Evolutionary conservation across 2,113 vertebrate genomes (phyloP), one percentile per base, ranked within the genome.

Genomic region (Alosa alosa): DNA sequence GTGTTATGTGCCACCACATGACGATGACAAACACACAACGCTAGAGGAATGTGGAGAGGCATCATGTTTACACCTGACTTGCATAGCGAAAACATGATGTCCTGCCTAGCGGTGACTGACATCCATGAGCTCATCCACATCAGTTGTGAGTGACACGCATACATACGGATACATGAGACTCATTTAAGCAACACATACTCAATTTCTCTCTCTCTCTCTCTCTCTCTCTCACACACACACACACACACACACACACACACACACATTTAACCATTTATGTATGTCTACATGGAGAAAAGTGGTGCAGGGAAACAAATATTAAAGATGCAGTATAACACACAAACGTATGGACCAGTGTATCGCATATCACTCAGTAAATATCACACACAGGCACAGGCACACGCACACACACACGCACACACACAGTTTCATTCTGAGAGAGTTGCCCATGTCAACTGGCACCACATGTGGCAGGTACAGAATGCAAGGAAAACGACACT

Each of bases 391-490:
- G 85, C 72, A 72, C 46, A 57, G 39, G 82, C 39, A 82, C 15
- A n/a, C 17, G 22, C 82, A 84, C 10, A 46, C 6, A 83, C 11
- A 86, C 55, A 81, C 68, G 52, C 64, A 39, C 49, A 83, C 10
- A 55, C 17, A 47, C 10, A 44, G 2, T 44, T 44, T 31, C 31
- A 31, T 31, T 31, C 31, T 31, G 31, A 31, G 31, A 31, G 31
- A 31, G 41, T 44, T 44, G 41, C 41, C 41, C 41, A 4, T 60
- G 83, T 41, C 82, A 75, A 84, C 22, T 57, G 8, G 18, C 87
- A 89, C 85, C 87, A 89, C 85, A 88, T 89, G 89, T 90, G 86
- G 13, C 41, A 84, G 46, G 31, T 52, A 39, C 72, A 52, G 50
- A 52, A 52, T 52, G 50, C 50, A 49, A 15, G 15, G 50, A 52